Evolutionary conservation across 2,888 invertebrate genomes (phyloP), one percentile per base, ranked within the genome.

Genomic region (Dasypogon diadema): DNA sequence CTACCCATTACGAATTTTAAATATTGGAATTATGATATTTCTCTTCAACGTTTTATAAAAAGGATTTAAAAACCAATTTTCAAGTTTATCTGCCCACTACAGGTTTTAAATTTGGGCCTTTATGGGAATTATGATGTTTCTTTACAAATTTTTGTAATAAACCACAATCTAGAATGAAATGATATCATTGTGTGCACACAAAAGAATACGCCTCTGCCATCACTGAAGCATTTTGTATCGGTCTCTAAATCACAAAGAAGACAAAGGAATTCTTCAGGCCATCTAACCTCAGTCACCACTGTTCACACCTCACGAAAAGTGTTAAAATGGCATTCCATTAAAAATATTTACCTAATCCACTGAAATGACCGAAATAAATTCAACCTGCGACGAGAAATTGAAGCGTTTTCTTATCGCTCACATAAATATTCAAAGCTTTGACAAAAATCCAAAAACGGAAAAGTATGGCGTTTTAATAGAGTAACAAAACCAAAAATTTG

Each of bases 401-500:
- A 48, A 21, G 37, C 2, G 16, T 22, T 16, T 4, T 42, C 65
- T 24, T 46, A 63, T 65, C 26, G 10, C 4, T 24, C 65, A 21
- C 42, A 18, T 63, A 63, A 63, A 63, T 63, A 63, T 51, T 51
- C 51, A 51, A 21, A 51, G 51, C 51, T 51, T 21, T 51, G 51
- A 16, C 51, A 21, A 21, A 48, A 30, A 5, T 42, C 12, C 22
- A 42, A 16, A 42, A 63, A 63, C 24, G 58, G 37, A 37, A 37
- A 60, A 37, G 60, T 37, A 18, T 60, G 12, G 18, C 12, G 6
- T 34, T 10, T 37, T 30, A 37, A 37, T 60, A 37, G 42, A 22
- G 14, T 37, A 65, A 65, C 46, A 46, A 65, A 65, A 46, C 14
- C 48, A 22, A 48, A 63, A 65, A 42, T 65, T 65, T 65, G 65